Evolutionary conservation across 1,140 invertebrate genomes (phyloP).

Genomic region (Phortica variegata): DNA sequence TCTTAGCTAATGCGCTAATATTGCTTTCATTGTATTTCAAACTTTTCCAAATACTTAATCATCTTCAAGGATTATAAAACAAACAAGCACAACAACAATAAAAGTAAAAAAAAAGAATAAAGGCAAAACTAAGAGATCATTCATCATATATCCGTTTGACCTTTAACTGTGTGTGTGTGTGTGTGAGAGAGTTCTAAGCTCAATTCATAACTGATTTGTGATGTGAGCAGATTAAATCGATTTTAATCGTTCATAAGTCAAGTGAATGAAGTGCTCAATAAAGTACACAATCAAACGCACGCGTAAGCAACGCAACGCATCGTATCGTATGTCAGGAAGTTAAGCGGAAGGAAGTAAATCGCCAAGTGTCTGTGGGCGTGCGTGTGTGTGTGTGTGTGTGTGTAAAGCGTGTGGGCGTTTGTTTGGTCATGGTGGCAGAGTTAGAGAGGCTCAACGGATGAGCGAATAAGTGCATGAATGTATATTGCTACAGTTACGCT

Average conservation of each 20-base stretch:
- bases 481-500: slow-evolving; percentile 43
- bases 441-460: too few relatives aligned
- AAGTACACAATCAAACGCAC: slow-evolving; percentile 49
- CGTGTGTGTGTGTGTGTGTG: slow-evolving; percentile 1
- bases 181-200: slow-evolving; percentile 9
- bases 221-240: slow-evolving; percentile 42
- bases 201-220: slow-evolving; percentile 35
- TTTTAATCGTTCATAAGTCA: slow-evolving; percentile 48
- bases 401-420: slow-evolving; percentile 6
- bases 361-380: too few relatives aligned
- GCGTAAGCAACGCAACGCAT: slow-evolving; percentile 14
- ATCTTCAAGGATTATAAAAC: slow-evolving; percentile 9
- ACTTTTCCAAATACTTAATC: slow-evolving; percentile 16
- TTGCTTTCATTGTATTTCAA: slow-evolving; percentile 1
- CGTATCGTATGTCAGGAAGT: not conserved
- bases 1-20: too few relatives aligned
- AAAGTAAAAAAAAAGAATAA: slow-evolving; percentile 2
- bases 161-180: slow-evolving; percentile 13
- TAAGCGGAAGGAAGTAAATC: slow-evolving; percentile 20
- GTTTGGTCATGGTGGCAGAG: too few relatives aligned
- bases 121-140: too few relatives aligned
- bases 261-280: slow-evolving; percentile 43
- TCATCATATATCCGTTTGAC: too few relatives aligned
- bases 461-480: slow-evolving; percentile 17
- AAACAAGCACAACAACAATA: slow-evolving; percentile 15